These are phyloP conservation scores for Mystacornis crossleyi DNA, from an alignment of 2,113 vertebrate genomes.

Conservation along the genomic window DNA sequence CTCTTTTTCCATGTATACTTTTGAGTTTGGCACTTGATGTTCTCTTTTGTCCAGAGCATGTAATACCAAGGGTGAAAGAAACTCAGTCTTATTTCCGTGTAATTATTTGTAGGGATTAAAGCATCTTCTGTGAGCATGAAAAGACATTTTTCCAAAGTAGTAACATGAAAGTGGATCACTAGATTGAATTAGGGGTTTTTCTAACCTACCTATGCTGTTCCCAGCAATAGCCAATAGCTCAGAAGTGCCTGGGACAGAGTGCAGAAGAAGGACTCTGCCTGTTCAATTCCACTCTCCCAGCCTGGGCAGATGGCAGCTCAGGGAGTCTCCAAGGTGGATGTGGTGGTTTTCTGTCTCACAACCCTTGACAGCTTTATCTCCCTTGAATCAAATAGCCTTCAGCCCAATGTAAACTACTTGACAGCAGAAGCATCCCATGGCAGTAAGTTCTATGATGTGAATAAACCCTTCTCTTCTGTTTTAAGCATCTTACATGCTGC, in stretches of 20 bases:
- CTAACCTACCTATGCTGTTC: background rate
- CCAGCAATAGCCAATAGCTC: background rate
- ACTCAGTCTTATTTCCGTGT: background rate
- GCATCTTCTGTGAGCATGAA: background rate
- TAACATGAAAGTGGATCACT: background rate
- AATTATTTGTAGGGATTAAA: background rate
- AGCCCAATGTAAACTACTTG: background rate
- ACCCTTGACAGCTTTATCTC: background rate
- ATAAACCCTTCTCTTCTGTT: background rate
- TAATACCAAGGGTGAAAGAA: background rate
- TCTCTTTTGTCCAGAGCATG: background rate
- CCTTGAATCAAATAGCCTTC: background rate
- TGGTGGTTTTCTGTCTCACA: background rate
- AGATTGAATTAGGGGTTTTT: background rate
- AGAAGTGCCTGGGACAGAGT: background rate
- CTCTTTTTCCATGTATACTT: background rate
- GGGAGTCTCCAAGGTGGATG: fast-evolving
- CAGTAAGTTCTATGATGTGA: background rate
- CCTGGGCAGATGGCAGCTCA: fast-evolving
- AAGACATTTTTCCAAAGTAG: background rate
- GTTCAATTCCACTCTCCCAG: background rate
- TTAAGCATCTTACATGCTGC: background rate
- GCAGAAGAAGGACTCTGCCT: background rate
- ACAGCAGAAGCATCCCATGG: background rate
- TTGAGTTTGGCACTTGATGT: background rate